Base-by-base conservation (phyloP, 2,888 invertebrate species). In the Volucella inflata region DNA sequence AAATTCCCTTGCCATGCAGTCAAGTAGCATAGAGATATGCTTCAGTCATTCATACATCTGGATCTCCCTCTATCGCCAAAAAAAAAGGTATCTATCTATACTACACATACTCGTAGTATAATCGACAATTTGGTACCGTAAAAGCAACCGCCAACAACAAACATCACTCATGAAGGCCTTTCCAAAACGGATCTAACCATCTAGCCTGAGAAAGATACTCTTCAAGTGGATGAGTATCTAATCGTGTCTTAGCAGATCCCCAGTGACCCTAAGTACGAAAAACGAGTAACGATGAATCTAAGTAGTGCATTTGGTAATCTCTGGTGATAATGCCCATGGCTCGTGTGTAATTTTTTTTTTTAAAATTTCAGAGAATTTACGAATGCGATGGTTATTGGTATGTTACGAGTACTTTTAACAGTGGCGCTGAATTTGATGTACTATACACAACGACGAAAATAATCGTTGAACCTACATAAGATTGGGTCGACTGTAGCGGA, bases 161-260 rank as follows among this genome's bases (percentile, higher is more conserved):
- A 60, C 74, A 62, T 21, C 51, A 21, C 48, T 50, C 48, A 30
- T 55, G 74, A 74, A 71, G 82, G 65, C 64, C 83, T 78, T 74
- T 68, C 64, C 50, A 21, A 79, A 79, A 80, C 80, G 80, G 84
- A 84, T 84, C 80, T 79, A 70, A 40, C 81, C 81, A 82, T 82
- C 38, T 48, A 64, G 64, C 38, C 64, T 59, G 17, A 38, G 74
- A 65, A 65, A 65, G 48, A 38, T 40, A 79, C 75, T 30, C 30
- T 30, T 30, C 30, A 30, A n/a, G n/a, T n/a, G n/a, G 30, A 30
- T 30, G 30, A 30, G 30, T 30, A 30, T 30, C 30, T 30, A 30
- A 30, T 30, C 46, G 55, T 48, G 36, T 8, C 38, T 40, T 11
- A 65, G 50, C 68, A 38, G 50, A 55, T 60, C 64, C n/a, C 57